A percentile compares a stretch with the other conserved stretches of the same genome.
These are phyloP conservation scores for Felis catus DNA, from an alignment of 2,113 vertebrate species.

Conservation along the genomic window DNA sequence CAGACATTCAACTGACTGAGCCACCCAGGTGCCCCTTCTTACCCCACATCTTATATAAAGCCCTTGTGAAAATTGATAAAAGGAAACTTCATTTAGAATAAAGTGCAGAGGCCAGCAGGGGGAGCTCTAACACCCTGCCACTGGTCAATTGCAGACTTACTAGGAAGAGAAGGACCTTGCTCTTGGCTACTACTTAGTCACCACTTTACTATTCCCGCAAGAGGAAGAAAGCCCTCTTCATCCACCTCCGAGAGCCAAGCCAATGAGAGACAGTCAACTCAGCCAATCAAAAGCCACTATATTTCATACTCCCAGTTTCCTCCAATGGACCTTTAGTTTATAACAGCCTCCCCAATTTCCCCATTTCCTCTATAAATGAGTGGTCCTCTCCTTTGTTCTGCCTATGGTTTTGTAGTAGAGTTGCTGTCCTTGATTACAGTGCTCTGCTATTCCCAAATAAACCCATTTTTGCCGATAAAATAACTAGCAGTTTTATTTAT, in stretches of 20 bases:
- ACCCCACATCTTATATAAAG: neutral
- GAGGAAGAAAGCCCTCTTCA: neutral
- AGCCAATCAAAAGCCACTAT: neutral
- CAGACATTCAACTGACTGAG: no score
- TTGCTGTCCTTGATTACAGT: neutral
- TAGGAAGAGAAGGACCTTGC: neutral
- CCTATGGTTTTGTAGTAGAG: neutral
- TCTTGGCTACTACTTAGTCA: no score
- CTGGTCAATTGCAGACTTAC: neutral
- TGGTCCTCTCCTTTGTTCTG: neutral
- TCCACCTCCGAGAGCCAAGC: neutral
- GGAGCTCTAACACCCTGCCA: neutral
- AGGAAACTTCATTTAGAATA: neutral
- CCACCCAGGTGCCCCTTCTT: no score
- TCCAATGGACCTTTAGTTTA: neutral
- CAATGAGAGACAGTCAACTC: neutral
- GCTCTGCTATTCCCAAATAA: neutral
- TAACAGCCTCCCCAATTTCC: neutral
- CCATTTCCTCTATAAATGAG: neutral
- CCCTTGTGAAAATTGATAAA: neutral
- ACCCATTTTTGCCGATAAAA: neutral
- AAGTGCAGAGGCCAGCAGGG: neutral
- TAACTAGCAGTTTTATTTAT: neutral
- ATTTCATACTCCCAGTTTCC: neutral
- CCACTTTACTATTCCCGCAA: neutral